phyloP scores from a whole-genome alignment of 2,888 invertebrate genomes.

The Bruchidius siliquastri region DNA sequence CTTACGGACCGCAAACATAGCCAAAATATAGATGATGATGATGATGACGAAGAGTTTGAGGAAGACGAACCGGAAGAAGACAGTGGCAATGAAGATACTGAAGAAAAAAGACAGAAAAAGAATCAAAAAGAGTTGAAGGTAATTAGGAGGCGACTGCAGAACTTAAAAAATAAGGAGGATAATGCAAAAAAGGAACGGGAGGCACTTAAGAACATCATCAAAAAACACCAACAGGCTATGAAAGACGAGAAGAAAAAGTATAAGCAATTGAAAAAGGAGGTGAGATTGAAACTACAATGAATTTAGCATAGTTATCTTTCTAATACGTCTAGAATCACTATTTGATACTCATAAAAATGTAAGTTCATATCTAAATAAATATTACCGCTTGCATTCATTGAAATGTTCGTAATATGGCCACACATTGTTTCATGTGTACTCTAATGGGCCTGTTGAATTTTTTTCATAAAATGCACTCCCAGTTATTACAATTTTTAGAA shows the following conservation, averaged over 20 bases:
- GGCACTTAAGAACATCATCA: slow-evolving; percentile 73
- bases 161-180: slow-evolving; percentile 59
- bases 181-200: slow-evolving; percentile 75
- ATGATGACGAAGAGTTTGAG: slow-evolving; percentile 53
- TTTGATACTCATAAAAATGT: background rate
- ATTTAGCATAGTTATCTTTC: background rate
- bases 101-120: slow-evolving; percentile 56
- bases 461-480: too few species aligned
- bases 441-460: too few species aligned
- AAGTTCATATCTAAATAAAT: too few species aligned
- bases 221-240: slow-evolving; percentile 72
- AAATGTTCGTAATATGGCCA: too few species aligned
- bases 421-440: too few species aligned
- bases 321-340: background rate
- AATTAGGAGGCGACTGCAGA: slow-evolving; percentile 52
- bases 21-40: slow-evolving; percentile 49
- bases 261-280: slow-evolving; percentile 79
- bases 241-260: slow-evolving; percentile 79
- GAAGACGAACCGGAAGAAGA: slow-evolving; percentile 57
- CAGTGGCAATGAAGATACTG: slow-evolving; percentile 62
- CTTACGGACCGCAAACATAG: slow-evolving; percentile 50
- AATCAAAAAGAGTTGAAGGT: slow-evolving; percentile 67
- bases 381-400: too few species aligned
- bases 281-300: slow-evolving; percentile 36
- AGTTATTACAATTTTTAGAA: too few species aligned